phyloP scores from a whole-genome alignment of 2,797 vertebrate genomes.

The Acanthornis magna region DNA sequence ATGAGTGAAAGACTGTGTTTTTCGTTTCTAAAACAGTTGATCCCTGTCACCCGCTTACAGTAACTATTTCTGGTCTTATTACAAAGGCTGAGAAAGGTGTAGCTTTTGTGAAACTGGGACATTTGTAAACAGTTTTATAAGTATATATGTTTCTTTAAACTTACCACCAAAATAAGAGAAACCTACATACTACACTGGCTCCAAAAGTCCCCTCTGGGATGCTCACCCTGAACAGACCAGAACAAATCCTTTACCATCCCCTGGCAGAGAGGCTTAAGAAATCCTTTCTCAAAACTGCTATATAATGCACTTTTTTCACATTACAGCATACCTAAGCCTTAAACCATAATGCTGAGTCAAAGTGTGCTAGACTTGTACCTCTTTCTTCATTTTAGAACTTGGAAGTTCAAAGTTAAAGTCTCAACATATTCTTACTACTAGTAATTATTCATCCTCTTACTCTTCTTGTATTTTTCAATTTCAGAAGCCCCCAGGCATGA shows the following conservation, averaged over 20 bases:
- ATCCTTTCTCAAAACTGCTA: not conserved
- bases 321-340: not conserved
- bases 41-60: not conserved
- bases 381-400: not conserved
- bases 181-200: not conserved
- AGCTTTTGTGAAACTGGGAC: not conserved
- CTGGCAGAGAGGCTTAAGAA: not conserved
- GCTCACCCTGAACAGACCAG: not conserved
- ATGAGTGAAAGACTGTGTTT: not conserved
- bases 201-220: conserved; percentile 17
- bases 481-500: not conserved
- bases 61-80: not conserved
- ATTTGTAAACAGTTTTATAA: not conserved
- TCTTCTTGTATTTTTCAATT: conserved; percentile 3
- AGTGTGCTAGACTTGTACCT: not conserved
- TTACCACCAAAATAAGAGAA: conserved; percentile 43
- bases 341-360: not conserved
- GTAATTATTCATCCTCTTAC: conserved; percentile 1
- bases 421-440: not conserved
- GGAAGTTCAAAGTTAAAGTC: not conserved
- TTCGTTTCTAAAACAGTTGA: not conserved
- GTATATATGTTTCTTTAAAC: not conserved
- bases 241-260: not conserved
- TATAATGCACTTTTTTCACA: not conserved
- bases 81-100: not conserved